A percentile compares a stretch with the other conserved stretches of the same genome.
These are phyloP conservation scores for Contarinia nasturtii DNA, from an alignment of 1,140 invertebrate genomes.

Conservation along the genomic window DNA sequence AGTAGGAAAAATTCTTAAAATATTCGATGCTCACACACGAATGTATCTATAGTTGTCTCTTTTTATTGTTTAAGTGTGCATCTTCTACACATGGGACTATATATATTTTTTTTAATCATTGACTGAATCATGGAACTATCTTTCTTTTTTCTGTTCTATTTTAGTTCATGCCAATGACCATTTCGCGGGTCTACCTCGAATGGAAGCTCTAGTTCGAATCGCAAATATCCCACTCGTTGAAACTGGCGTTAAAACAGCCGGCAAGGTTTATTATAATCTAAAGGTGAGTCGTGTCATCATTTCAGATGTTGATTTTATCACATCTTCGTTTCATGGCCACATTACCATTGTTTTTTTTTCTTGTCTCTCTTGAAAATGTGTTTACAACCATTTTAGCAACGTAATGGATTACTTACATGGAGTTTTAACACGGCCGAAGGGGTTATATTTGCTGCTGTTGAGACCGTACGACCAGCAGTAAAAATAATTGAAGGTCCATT, in stretches of 20 bases:
- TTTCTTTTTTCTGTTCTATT: too few relatives aligned
- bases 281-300: conserved; percentile 31
- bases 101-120: too few relatives aligned
- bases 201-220: conserved; percentile 45
- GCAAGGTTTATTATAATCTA: conserved; percentile 43
- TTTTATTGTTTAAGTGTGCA: too few relatives aligned
- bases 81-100: too few relatives aligned
- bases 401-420: conserved; percentile 37
- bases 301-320: neutral
- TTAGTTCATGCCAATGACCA: too few relatives aligned
- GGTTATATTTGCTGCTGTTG: conserved; percentile 42
- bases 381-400: neutral
- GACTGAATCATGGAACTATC: too few relatives aligned
- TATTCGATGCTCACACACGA: too few relatives aligned
- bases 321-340: neutral
- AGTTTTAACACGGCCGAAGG: conserved; percentile 49
- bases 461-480: conserved; percentile 43
- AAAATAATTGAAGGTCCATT: conserved; percentile 45
- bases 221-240: conserved; percentile 50
- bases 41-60: too few relatives aligned
- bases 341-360: neutral
- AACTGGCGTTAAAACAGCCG: conserved; percentile 43
- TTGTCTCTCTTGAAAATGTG: neutral
- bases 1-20: too few relatives aligned
- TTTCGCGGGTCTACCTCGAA: neutral